phyloP scores from a whole-genome alignment of 2,797 vertebrate species.

The Rallus crepitans region DNA sequence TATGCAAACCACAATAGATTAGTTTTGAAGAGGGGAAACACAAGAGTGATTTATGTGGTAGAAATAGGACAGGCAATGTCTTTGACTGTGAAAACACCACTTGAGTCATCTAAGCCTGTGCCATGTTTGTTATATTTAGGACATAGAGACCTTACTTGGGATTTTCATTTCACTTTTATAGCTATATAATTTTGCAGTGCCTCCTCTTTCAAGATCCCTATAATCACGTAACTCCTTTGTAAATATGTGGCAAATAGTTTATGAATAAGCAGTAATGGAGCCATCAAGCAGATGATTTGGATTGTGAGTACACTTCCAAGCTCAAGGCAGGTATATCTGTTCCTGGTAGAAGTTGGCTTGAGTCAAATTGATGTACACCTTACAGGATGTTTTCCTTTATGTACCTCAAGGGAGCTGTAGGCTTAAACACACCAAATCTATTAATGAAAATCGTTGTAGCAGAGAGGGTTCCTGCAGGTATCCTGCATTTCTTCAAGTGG shows the following conservation, averaged over 20 bases:
- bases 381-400: not conserved
- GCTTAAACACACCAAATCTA: not conserved
- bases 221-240: conserved; percentile 1
- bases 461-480: not conserved
- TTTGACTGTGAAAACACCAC: not conserved
- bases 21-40: not conserved
- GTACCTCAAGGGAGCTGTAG: not conserved
- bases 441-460: not conserved
- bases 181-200: conserved; percentile 9
- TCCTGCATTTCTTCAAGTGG: not conserved
- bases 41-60: conserved; percentile 13
- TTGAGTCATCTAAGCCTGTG: not conserved
- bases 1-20: conserved; percentile 27
- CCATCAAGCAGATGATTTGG: conserved; percentile 29
- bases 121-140: not conserved
- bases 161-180: conserved; percentile 16
- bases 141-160: not conserved
- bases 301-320: not conserved
- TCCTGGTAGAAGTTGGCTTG: not conserved
- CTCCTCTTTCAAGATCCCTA: not conserved
- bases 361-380: not conserved
- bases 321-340: not conserved
- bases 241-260: conserved; percentile 37
- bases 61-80: not conserved
- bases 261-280: conserved; percentile 44